Evolutionary conservation across 2,888 invertebrate genomes (phyloP).

Genomic region (Oconnorella tubifera): DNA sequence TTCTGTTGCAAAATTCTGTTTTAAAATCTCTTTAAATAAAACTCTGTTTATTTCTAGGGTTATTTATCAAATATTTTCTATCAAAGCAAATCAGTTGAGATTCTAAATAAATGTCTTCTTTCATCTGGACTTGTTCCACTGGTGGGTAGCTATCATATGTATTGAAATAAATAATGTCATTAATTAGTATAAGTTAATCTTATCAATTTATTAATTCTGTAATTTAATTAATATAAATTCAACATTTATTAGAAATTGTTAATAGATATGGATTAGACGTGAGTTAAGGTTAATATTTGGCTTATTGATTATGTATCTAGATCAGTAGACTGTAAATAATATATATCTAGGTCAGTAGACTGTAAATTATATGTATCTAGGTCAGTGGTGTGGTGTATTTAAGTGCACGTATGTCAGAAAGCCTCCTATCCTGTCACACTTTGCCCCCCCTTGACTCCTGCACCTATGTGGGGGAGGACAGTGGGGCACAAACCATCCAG

Average conservation of each 20-base stretch:
- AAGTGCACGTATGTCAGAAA: slow-evolving; percentile 31
- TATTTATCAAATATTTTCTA: slow-evolving; percentile 20
- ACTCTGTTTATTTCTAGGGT: neutral
- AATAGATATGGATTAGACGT: too few relatives aligned
- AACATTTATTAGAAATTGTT: too few relatives aligned
- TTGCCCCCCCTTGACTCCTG: slow-evolving; percentile 58
- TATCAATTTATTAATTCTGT: too few relatives aligned
- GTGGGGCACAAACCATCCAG: slow-evolving; percentile 55
- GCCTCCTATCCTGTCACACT: slow-evolving; percentile 55
- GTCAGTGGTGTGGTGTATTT: slow-evolving; percentile 24
- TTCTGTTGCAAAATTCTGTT: too few relatives aligned
- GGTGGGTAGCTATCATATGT: slow-evolving; percentile 14
- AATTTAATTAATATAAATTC: too few relatives aligned
- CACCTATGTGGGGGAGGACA: slow-evolving; percentile 61
- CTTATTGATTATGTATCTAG: too few relatives aligned
- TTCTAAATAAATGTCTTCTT: slow-evolving; percentile 10
- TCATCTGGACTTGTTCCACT: slow-evolving; percentile 14
- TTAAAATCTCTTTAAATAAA: too few relatives aligned
- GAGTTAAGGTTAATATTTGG: too few relatives aligned
- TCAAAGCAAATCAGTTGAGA: slow-evolving; percentile 7
- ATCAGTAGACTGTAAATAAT: too few relatives aligned
- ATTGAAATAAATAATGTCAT: too few relatives aligned
- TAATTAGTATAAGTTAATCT: too few relatives aligned
- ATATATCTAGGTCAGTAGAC: too few relatives aligned
- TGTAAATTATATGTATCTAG: slow-evolving; percentile 8